Conservation (phyloP, 1,140 invertebrate genomes). For the Drosophila mauritiana region DNA sequence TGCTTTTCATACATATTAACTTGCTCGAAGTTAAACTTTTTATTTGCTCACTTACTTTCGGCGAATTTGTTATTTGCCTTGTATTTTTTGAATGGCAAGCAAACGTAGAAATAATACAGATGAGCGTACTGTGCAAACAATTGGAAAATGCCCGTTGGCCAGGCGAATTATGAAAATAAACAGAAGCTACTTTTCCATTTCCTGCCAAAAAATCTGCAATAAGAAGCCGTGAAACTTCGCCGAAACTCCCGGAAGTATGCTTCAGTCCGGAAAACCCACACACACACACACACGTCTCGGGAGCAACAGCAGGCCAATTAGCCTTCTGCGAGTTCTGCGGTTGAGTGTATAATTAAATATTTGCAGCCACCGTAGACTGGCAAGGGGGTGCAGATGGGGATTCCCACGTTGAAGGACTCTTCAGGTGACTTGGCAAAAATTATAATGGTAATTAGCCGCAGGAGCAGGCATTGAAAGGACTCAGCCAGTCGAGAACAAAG, state of each 20-base stretch:
- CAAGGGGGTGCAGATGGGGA: slow-evolving; percentile 28
- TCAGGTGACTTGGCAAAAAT: slow-evolving; percentile 38
- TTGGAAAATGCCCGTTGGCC: slow-evolving; percentile 10
- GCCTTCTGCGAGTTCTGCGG: slow-evolving; percentile 17
- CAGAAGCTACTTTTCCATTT: neutral
- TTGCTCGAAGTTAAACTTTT: slow-evolving; percentile 21
- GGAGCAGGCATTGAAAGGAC: slow-evolving; percentile 45
- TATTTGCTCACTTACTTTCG: slow-evolving; percentile 12
- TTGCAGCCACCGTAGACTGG: slow-evolving; percentile 25
- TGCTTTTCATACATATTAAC: slow-evolving; percentile 11
- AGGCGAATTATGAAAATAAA: slow-evolving; percentile 24
- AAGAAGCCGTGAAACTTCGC: neutral
- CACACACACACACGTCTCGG: neutral
- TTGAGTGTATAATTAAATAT: slow-evolving; percentile 41
- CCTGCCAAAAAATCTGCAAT: slow-evolving; percentile 10
- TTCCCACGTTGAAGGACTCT: slow-evolving; percentile 26
- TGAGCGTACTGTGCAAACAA: neutral
- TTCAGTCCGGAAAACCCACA: neutral
- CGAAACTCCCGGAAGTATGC: neutral
- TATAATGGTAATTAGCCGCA: slow-evolving; percentile 32
- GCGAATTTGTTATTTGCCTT: slow-evolving; percentile 6
- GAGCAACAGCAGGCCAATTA: slow-evolving; percentile 23
- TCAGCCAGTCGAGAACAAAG: slow-evolving; percentile 28
- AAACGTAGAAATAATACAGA: slow-evolving; percentile 20
- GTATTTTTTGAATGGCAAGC: slow-evolving; percentile 6